phyloP scores from a whole-genome alignment of 1,140 invertebrate species.

The Hylaeus anthracinus region DNA sequence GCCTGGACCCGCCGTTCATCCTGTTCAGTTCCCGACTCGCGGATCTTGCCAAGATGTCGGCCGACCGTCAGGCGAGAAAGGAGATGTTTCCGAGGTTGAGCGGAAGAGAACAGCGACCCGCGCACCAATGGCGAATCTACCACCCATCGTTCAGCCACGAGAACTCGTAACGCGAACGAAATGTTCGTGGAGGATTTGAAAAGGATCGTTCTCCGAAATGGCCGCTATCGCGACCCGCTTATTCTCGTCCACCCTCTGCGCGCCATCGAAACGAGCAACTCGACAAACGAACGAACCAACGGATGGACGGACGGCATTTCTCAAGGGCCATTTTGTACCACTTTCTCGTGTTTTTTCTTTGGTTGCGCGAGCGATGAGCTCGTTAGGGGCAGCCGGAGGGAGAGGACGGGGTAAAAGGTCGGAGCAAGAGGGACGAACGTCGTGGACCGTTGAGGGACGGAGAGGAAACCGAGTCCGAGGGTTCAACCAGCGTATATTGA shows the following conservation, averaged over 20 bases:
- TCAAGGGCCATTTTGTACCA: slow-evolving; percentile 74
- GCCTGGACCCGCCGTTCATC: slow-evolving; percentile 32
- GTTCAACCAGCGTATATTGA: slow-evolving; percentile 73
- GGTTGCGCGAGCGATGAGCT: slow-evolving; percentile 69
- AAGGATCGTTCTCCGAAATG: slow-evolving; percentile 59
- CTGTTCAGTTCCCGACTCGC: slow-evolving; percentile 22
- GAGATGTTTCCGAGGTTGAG: not conserved
- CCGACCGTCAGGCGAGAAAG: not conserved
- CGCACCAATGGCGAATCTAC: not conserved
- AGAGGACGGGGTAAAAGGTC: slow-evolving; percentile 60
- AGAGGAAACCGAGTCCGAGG: slow-evolving; percentile 53
- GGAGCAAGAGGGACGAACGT: slow-evolving; percentile 48
- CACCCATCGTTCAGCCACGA: not conserved
- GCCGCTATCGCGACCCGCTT: slow-evolving; percentile 52
- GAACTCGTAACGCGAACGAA: not conserved
- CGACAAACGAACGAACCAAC: slow-evolving; percentile 53
- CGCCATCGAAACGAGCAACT: slow-evolving; percentile 22
- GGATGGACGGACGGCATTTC: slow-evolving; percentile 69
- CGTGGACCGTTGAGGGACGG: not conserved
- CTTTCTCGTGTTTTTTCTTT: slow-evolving; percentile 73
- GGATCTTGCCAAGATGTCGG: slow-evolving; percentile 5
- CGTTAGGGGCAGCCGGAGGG: slow-evolving; percentile 72
- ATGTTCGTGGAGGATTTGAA: not conserved
- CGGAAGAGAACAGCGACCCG: not conserved
- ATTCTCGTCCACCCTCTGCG: slow-evolving; percentile 45